Base-by-base conservation (phyloP, 2,113 vertebrate genomes). In the Indicator maculatus region DNA sequence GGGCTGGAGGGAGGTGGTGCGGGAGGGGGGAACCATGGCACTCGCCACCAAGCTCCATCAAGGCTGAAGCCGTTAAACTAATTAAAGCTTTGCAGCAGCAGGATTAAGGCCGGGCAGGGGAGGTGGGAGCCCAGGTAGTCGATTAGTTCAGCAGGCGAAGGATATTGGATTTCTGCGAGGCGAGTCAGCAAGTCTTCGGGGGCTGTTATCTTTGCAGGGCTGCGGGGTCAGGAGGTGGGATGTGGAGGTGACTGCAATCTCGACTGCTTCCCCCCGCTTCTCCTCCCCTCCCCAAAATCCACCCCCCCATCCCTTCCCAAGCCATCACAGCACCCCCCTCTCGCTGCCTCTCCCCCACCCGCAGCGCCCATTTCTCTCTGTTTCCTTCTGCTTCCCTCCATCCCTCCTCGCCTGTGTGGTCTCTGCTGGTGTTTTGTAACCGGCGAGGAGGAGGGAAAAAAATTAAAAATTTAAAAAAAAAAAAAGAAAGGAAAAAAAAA, bases 221-320 rank as follows among this genome's bases (percentile, higher is more conserved):
- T 97, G 97, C 96, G 97, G 98, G 98, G 97, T 98, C 98, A 98
- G 97, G 98, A 97, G 97, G 97, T 96, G 96, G 96, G 96, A 97
- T 95, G 97, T 88, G 97, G 96, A 97, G 97, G 97, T 98, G 97
- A 97, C 95, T 97, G 97, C 97, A 98, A 97, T 97, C 97, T 95
- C 93, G 59, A 92, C 93, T 16, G 27, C 74, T 36, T 80, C 47
- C 74, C 71, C 16, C 9, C 23, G 4, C 9, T 71, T 94, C 94
- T 89, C 91, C 95, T 12, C 26, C 33, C 15, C 12, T 23, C 39
- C 17, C 26, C 38, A 47, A 47, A 47, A 47, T 26, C 55, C n/a
- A 23, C 14, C 23, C 36, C 36, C 39, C 18, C 27, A 21, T 18
- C n/a, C 31, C 27, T 41, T 56, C 50, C 96, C 33, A 63, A 72